Evolutionary conservation across 2,797 vertebrate species (phyloP).

Genomic region (Myotis daubentonii): DNA sequence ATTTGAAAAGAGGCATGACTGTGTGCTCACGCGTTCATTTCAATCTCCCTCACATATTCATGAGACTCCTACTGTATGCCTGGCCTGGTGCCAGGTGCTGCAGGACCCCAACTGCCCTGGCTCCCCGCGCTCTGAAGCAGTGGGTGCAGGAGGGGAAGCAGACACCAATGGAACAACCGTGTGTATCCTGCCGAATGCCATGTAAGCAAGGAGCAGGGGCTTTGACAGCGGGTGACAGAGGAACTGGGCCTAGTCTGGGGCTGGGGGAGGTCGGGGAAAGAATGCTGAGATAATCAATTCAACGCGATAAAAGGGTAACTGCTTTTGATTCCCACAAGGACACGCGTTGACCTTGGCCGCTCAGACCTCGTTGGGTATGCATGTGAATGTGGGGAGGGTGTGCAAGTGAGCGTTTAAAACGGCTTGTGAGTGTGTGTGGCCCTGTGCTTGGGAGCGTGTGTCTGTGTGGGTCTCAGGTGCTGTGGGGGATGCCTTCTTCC

Average conservation of each 20-base stretch:
- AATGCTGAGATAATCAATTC: slow-evolving; percentile 28
- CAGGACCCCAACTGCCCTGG: not conserved
- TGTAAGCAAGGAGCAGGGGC: accelerated
- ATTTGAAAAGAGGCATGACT: not conserved
- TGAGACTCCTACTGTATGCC: not conserved
- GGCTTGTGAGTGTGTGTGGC: not conserved
- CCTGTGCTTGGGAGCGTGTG: not conserved
- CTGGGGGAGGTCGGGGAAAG: not conserved
- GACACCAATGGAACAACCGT: not conserved
- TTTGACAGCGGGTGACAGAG: not conserved
- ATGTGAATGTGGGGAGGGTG: not conserved
- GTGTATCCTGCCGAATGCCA: not conserved
- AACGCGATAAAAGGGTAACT: not conserved
- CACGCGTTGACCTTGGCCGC: not conserved
- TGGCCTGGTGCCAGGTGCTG: not conserved
- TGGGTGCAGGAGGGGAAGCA: not conserved
- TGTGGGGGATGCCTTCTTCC: accelerated
- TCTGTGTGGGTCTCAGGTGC: not conserved
- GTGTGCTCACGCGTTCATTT: not conserved
- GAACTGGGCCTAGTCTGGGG: not conserved
- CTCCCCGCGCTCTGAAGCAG: not conserved
- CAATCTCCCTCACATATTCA: not conserved
- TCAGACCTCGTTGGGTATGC: not conserved
- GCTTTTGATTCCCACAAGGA: slow-evolving; percentile 52
- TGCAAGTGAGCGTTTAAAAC: not conserved